Conservation (phyloP, 2,113 vertebrate species). For the Crocuta crocuta region DNA sequence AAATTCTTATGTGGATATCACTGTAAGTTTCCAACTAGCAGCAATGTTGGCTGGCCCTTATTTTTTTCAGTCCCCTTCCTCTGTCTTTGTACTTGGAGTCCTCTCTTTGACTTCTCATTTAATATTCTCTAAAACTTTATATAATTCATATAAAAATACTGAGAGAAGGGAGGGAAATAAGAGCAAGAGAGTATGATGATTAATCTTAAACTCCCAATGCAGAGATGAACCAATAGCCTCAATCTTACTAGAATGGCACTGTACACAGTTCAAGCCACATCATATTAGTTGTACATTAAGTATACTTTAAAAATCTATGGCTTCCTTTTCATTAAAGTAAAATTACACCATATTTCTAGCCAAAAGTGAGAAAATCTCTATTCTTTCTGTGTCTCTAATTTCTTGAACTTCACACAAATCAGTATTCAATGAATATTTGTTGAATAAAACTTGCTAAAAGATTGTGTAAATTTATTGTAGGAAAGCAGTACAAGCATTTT, state of each 20-base stretch:
- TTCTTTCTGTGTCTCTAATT: background rate
- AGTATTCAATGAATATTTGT: constrained; percentile 2
- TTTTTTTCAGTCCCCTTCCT: background rate
- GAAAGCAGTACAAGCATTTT: background rate
- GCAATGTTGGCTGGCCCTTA: background rate
- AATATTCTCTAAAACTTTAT: background rate
- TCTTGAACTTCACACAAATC: background rate
- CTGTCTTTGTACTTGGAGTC: background rate
- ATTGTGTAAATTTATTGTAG: background rate
- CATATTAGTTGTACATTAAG: background rate
- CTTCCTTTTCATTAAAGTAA: background rate
- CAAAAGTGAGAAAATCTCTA: background rate
- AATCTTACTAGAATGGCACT: background rate
- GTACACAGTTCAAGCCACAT: background rate
- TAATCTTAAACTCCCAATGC: background rate
- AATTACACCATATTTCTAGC: background rate
- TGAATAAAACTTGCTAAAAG: background rate
- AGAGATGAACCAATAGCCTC: background rate
- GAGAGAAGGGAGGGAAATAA: background rate
- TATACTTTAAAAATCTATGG: background rate
- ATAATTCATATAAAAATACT: constrained; percentile 1
- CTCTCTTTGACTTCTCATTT: background rate
- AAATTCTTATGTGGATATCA: background rate
- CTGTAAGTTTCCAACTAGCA: background rate
- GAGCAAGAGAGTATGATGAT: background rate